Evolutionary conservation across 2,797 vertebrate species (phyloP), one percentile per base, ranked within the genome.

Genomic region (Sciurus carolinensis): DNA sequence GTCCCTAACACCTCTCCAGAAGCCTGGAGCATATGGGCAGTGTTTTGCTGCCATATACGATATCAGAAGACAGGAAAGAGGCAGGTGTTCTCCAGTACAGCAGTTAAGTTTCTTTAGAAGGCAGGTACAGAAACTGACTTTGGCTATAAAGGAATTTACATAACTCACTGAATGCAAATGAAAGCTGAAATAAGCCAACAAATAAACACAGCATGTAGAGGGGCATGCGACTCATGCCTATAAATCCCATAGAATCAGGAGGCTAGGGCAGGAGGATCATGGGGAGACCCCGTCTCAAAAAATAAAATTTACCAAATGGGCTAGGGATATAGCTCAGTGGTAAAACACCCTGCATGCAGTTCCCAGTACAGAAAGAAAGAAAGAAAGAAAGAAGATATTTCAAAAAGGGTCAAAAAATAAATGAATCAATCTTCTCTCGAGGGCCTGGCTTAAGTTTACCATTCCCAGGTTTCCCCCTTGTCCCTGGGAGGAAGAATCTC

Each of bases 101-200:
- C 66, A 69, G n/a, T 30, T 26, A 33, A 82, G 33, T 4, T 52
- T 90, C 71, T 59, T 33, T 42, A 39, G 39, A 47, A 39, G 50
- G 22, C 18, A 91, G 36, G 24, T 66, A 89, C 36, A 95, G 75
- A 96, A 62, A 79, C 26, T 59, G 44, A 92, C 18, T 86, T 83
- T 47, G 71, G 64, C 66, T 44, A 18, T 79, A 62, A 87, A 54
- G 52, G 26, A 90, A 42, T 39, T 36, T 66, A 42, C 18, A 17
- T 71, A 71, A 42, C 6, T 52, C 36, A 26, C 0, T 67, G 15
- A 87, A 67, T 18, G 36, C 52, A 75, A 84, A 95, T 50, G 44
- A 44, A 89, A 93, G 9, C 14, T 50, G 42, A 95, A 84, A 92
- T 59, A 64, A 93, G 5, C 52, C 83, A 79, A 87, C 18, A 64